phyloP scores from a whole-genome alignment of 2,113 vertebrate genomes.

The Microtus pennsylvanicus region DNA sequence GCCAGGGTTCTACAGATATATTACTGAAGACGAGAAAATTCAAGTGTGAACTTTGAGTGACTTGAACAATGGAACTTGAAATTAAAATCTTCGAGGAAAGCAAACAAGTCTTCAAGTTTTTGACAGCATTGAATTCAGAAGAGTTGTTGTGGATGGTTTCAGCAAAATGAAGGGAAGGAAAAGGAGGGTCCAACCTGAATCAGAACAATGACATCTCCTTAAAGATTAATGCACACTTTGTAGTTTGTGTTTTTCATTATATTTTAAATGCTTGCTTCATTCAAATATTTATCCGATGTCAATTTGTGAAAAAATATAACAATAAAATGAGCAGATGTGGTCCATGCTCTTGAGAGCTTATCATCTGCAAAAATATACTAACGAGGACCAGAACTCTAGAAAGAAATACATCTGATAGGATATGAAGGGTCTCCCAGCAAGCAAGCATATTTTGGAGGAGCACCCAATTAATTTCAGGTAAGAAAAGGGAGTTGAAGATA shows the following conservation, averaged over 20 bases:
- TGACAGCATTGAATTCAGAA: not conserved
- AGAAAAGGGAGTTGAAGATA: not conserved
- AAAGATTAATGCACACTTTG: not conserved
- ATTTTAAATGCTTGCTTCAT: not conserved
- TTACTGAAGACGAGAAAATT: slow-evolving; percentile 23
- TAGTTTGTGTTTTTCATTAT: slow-evolving; percentile 23
- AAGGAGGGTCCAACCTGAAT: not conserved
- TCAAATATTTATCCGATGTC: not conserved
- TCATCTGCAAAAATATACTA: not conserved
- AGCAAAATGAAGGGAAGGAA: not conserved
- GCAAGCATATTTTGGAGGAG: not conserved
- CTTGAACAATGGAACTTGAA: not conserved
- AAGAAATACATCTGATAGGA: not conserved
- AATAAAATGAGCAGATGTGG: not conserved
- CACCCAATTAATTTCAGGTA: not conserved
- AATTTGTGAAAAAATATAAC: not conserved
- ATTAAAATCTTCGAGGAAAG: slow-evolving; percentile 2
- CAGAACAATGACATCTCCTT: no score
- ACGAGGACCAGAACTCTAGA: not conserved
- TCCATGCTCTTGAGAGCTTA: not conserved
- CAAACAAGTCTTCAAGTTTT: slow-evolving; percentile 43
- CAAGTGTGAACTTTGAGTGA: slow-evolving; percentile 23
- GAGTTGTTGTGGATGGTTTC: slow-evolving; percentile 5
- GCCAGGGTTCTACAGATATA: not conserved
- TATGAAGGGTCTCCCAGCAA: not conserved